Evolutionary conservation across 1,140 invertebrate genomes (phyloP).

Genomic region (Plodia interpunctella): DNA sequence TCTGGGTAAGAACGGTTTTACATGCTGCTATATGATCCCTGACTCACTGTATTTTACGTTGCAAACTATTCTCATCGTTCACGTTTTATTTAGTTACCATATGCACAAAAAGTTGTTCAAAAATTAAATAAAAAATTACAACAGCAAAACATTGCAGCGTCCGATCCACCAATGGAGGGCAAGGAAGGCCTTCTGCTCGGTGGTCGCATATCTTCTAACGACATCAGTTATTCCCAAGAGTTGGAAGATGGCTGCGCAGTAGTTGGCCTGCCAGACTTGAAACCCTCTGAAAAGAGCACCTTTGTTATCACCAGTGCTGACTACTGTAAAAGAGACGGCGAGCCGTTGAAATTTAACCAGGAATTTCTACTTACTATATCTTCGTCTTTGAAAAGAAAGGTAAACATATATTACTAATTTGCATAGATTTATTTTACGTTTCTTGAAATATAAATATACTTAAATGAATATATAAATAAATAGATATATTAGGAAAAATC

Average conservation of each 20-base stretch:
- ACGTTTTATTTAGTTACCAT: too few relatives aligned
- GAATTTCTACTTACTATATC: constrained; percentile 58
- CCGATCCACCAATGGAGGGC: constrained; percentile 46
- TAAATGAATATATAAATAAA: too few relatives aligned
- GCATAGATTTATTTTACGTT: too few relatives aligned
- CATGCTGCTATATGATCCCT: too few relatives aligned
- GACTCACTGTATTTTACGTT: too few relatives aligned
- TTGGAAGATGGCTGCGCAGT: constrained; percentile 55
- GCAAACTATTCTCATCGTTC: too few relatives aligned
- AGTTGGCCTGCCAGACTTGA: constrained; percentile 35
- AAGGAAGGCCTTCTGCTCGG: constrained; percentile 57
- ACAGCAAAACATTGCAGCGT: constrained; percentile 34
- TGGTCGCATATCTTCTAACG: constrained; percentile 56
- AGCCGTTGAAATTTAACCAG: constrained; percentile 63
- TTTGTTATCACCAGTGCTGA: constrained; percentile 62
- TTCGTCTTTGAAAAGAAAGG: constrained; percentile 52
- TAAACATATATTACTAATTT: constrained; percentile 19
- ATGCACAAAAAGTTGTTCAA: too few relatives aligned
- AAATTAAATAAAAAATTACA: too few relatives aligned
- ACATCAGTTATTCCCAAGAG: constrained; percentile 59
- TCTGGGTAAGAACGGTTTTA: too few relatives aligned
- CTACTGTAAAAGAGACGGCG: constrained; percentile 57
- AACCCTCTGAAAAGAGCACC: constrained; percentile 45
- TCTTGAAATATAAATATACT: too few relatives aligned
- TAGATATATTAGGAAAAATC: too few relatives aligned